Base-by-base conservation (phyloP, 2,113 vertebrate genomes). In the Ifrita kowaldi region DNA sequence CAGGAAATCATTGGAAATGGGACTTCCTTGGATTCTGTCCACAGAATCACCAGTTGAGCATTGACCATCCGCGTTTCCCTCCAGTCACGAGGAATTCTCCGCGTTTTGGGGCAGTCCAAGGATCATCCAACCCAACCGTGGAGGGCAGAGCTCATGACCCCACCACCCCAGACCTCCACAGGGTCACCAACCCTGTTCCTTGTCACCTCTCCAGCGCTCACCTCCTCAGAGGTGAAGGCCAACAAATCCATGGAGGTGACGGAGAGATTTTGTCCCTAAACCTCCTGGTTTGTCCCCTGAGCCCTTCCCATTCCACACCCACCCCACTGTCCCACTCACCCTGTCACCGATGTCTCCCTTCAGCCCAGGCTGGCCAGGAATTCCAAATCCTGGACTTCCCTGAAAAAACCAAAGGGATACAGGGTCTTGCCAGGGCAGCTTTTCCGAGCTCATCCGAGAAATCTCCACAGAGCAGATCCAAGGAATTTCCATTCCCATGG, bases 351-450 rank as follows among this genome's bases (percentile, higher is more conserved):
- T 98, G 69, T 99, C 98, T 78, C 99, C 99, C 60, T 99, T 99
- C 18, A 98, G 95, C 44, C 99, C 99, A 5, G 91, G 96, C 55
- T 98, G 98, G 42, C 99, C 99, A 11, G 99, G 99, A 95, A 99
- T 98, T 16, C 99, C 98, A 80, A 98, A 99, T 26, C 99, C 99
- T 75, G 99, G 98, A 77, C 96, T 98, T 41, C 99, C 99, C 99
- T 98, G 88, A 2, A 63, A n/a, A n/a, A 50, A 35, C 26, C 16
- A 74, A 13, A 37, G 52, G 62, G 50, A 52, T 26, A 10, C 4
- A 14, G 20, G 4, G 0, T 55, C 20, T 35, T 39, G 9, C 13
- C 20, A 63, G 22, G 37, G 65, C 13, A 53, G 21, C 8, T 67
- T 56, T 86, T 65, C 67, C 28, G 37, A 47, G 71, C 23, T 83